Base-by-base conservation (phyloP, 2,888 invertebrate genomes). In the Pristionchus exspectatus region DNA sequence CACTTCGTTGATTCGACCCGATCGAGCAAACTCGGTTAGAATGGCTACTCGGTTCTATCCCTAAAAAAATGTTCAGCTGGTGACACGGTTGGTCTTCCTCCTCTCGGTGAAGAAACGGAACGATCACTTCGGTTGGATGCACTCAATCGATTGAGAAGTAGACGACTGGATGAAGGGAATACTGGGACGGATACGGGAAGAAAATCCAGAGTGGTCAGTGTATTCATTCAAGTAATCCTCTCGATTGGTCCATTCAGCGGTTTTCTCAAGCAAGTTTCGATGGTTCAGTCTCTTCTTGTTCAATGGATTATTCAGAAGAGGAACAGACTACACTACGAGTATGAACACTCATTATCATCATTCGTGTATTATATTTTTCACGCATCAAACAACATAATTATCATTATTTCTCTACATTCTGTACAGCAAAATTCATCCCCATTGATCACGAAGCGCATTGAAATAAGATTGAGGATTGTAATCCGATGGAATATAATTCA, bases 1-100 rank as follows among this genome's bases (percentile, higher is more conserved):
- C 89, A 91, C 66, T 93, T 90, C 38, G 91, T 90, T 30, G 93
- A 93, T 38, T 87, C 87, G 10, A 87, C 87, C 1, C 0, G 87
- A 69, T 87, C 87, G 18, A 72, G 86, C 33, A 86, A 86, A 30
- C 5, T 63, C 16, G 86, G 66, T 86, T 12, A 44, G 44, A 44
- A 24, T 30, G 24, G 2, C 10, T 38, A 21, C 69, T 72, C 16
- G 44, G 21, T 24, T 30, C 33, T 30, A 1, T 33, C 0, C 30
- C 12, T 16, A 38, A 27, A 74, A 38, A 10, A 38, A 38, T 38
- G n/a, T 87, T 38, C 10, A 50, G 63, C 16, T 24, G 38, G 27
- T 12, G 87, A 66, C 7, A 87, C 87, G 4, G 69, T 87, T 14
- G 87, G 87, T 24, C 33, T 87, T 21, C 87, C 87, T 54, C 89